phyloP scores from a whole-genome alignment of 2,797 vertebrate genomes.

The Sphaeramia orbicularis region DNA sequence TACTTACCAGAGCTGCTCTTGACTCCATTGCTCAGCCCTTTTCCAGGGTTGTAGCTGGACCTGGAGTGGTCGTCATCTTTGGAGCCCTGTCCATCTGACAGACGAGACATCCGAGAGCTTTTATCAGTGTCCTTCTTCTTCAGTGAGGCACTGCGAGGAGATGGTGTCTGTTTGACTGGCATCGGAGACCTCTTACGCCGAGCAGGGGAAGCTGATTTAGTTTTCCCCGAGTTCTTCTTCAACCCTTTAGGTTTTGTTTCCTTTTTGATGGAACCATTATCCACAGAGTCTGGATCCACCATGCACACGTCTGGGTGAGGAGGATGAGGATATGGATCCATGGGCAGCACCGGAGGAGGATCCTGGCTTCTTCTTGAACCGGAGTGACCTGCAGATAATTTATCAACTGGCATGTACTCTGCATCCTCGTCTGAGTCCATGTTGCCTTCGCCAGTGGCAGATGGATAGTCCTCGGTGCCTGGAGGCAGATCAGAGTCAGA shows the following conservation, averaged over 20 bases:
- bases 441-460: conserved; percentile 91
- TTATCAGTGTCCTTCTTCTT: conserved; percentile 91
- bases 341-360: conserved; percentile 89
- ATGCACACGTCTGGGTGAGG: conserved; percentile 97
- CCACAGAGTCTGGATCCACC: conserved; percentile 94
- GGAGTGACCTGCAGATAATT: conserved; percentile 84
- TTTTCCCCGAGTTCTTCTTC: conserved; percentile 88
- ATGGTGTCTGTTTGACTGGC: conserved; percentile 86
- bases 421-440: conserved; percentile 96
- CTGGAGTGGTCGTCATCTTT: conserved; percentile 91
- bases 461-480: conserved; percentile 94
- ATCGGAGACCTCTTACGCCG: conserved; percentile 92
- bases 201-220: conserved; percentile 92
- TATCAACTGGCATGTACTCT: conserved; percentile 96
- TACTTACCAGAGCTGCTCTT: conserved; percentile 88
- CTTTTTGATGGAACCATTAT: conserved; percentile 88
- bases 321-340: conserved; percentile 90
- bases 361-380: conserved; percentile 86
- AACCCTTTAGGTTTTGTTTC: conserved; percentile 90
- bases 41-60: conserved; percentile 89
- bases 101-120: conserved; percentile 84
- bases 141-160: conserved; percentile 83
- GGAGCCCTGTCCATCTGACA: conserved; percentile 84
- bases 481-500: conserved; percentile 94
- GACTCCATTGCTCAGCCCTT: conserved; percentile 87